phyloP scores from a whole-genome alignment of 2,797 vertebrate genomes.

The Coregonus ussuriensis region DNA sequence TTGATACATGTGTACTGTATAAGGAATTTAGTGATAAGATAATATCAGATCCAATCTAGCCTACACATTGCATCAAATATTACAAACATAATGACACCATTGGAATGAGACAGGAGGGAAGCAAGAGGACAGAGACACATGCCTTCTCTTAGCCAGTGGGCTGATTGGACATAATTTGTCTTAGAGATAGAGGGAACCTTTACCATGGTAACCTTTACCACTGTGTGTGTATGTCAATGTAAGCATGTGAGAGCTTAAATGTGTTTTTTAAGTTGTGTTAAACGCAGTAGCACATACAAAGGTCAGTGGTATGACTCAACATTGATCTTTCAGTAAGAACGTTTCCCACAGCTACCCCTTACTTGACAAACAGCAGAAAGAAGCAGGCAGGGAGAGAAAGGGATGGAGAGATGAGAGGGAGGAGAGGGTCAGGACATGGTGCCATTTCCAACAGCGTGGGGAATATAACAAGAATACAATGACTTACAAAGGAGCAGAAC shows the following conservation, averaged over 20 bases:
- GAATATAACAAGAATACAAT: slow-evolving; percentile 48
- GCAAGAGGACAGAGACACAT: background rate
- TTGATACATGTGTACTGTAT: background rate
- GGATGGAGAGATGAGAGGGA: background rate
- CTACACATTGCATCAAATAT: background rate
- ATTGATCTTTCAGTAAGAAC: slow-evolving; percentile 60
- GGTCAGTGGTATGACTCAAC: slow-evolving; percentile 70
- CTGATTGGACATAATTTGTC: background rate
- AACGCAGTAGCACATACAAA: slow-evolving; percentile 59
- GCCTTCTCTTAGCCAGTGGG: background rate
- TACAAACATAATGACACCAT: background rate
- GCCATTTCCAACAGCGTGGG: slow-evolving; percentile 63
- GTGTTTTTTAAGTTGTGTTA: background rate
- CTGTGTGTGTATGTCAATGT: slow-evolving; percentile 7
- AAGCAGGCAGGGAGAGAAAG: background rate
- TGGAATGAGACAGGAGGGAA: background rate
- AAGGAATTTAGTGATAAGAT: background rate
- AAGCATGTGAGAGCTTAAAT: background rate
- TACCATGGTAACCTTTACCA: background rate
- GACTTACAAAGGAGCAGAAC: slow-evolving; percentile 13
- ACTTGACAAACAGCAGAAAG: background rate
- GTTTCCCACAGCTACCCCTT: background rate
- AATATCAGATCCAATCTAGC: background rate
- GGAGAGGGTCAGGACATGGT: slow-evolving; percentile 63
- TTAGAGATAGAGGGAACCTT: slow-evolving; percentile 14